phyloP scores from a whole-genome alignment of 2,888 invertebrate genomes.

The Hirtodrosophila confusa region DNA sequence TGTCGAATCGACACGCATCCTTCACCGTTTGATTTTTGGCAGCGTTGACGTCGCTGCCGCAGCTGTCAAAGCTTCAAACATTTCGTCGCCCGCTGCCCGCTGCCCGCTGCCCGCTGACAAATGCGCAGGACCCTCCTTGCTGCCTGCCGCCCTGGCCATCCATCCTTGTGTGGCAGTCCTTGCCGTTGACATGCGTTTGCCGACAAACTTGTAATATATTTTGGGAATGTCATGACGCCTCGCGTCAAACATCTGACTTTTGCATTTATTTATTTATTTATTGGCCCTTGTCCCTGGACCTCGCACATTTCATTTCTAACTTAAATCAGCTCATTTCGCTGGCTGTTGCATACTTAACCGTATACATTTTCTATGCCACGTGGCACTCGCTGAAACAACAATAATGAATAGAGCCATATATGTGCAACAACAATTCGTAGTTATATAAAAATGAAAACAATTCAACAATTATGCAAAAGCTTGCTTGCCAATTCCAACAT shows the following conservation, averaged over 20 bases:
- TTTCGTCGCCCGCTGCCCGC: constrained; percentile 42
- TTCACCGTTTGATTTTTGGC: constrained; percentile 64
- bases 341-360: not conserved
- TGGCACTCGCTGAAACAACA: constrained; percentile 2
- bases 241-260: constrained; percentile 66
- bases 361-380: constrained; percentile 2
- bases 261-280: constrained; percentile 70
- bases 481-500: constrained; percentile 33
- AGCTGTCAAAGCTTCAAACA: constrained; percentile 74
- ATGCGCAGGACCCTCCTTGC: constrained; percentile 47
- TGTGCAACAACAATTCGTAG: constrained; percentile 4
- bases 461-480: constrained; percentile 51
- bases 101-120: constrained; percentile 58
- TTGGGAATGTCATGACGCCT: constrained; percentile 1
- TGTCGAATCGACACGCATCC: constrained; percentile 46
- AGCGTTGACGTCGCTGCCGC: constrained; percentile 35
- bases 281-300: constrained; percentile 34
- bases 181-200: constrained; percentile 44
- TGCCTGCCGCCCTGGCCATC: not conserved
- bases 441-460: constrained; percentile 10
- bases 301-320: constrained; percentile 7
- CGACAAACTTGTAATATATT: constrained; percentile 25
- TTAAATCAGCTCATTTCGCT: constrained; percentile 57
- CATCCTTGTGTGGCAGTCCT: constrained; percentile 6
- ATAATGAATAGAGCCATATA: not conserved